Conservation (phyloP, 2,113 vertebrate species). For the Myotis yumanensis region DNA sequence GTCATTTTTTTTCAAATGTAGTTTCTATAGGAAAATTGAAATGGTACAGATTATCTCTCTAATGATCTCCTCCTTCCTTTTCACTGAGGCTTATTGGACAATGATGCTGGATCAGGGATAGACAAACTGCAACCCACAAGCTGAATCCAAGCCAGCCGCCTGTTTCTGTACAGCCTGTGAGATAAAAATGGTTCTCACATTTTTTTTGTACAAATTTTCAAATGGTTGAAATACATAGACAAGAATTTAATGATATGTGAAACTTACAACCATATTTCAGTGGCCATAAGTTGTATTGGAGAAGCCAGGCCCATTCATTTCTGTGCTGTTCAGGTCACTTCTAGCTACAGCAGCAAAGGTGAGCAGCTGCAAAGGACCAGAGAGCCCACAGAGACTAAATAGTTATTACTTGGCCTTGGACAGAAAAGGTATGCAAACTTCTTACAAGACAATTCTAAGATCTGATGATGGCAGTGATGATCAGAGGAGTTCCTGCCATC, state of each 20-base stretch:
- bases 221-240: background rate
- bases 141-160: background rate
- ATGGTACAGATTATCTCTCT: background rate
- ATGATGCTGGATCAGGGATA: background rate
- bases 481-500: background rate
- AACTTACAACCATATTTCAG: background rate
- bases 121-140: background rate
- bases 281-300: background rate
- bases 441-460: too few species aligned
- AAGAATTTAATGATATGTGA: background rate
- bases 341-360: background rate
- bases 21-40: background rate
- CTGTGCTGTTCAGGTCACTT: accelerated
- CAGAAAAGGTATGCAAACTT: background rate
- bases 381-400: background rate
- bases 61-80: background rate
- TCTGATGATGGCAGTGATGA: accelerated
- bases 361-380: background rate
- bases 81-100: background rate
- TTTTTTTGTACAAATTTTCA: background rate
- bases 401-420: background rate
- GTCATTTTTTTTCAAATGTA: background rate
- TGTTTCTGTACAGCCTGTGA: background rate
- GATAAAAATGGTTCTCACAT: background rate
- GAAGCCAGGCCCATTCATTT: too few species aligned